Percentiles rank a stretch among this genome's conserved stretches.
Conservation (phyloP, 2,113 vertebrate species). For the Nipponia nippon region DNA sequence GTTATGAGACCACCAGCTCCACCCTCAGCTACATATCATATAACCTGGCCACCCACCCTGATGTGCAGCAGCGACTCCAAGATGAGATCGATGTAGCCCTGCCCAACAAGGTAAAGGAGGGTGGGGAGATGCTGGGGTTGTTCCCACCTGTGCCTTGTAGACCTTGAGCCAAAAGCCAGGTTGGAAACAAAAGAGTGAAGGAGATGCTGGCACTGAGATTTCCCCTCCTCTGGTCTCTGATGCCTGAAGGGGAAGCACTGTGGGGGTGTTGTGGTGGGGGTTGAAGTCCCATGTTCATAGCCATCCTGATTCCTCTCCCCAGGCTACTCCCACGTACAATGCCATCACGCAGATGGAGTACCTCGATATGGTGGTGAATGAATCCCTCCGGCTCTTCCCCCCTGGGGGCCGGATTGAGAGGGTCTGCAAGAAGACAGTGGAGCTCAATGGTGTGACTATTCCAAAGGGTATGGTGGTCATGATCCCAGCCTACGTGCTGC, state of each 20-base stretch:
- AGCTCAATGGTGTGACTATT: conserved; percentile 76
- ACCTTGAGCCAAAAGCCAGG: not conserved
- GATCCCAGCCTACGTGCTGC: conserved; percentile 70
- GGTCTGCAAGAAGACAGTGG: conserved; percentile 79
- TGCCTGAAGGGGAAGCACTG: not conserved
- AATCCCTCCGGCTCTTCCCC: conserved; percentile 77
- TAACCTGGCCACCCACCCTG: conserved; percentile 74
- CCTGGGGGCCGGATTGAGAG: conserved; percentile 64
- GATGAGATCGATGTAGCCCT: conserved; percentile 75
- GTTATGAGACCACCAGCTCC: conserved; percentile 79
- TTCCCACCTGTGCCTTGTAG: not conserved
- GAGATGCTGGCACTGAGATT: not conserved
- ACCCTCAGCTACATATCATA: conserved; percentile 70
- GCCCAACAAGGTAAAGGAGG: conserved; percentile 67
- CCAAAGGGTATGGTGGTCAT: conserved; percentile 66
- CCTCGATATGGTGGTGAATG: conserved; percentile 81
- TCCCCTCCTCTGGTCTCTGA: not conserved
- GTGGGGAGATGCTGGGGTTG: not conserved
- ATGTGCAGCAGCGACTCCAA: conserved; percentile 72
- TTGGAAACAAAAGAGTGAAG: not conserved
- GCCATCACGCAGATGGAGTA: conserved; percentile 81
- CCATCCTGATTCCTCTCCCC: not conserved
- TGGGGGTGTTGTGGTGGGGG: not conserved
- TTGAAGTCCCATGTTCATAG: not conserved
- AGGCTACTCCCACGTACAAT: conserved; percentile 72